Evolutionary conservation across 1,140 invertebrate genomes (phyloP), one percentile per base, ranked within the genome.

Genomic region (Adoxophyes honmai): DNA sequence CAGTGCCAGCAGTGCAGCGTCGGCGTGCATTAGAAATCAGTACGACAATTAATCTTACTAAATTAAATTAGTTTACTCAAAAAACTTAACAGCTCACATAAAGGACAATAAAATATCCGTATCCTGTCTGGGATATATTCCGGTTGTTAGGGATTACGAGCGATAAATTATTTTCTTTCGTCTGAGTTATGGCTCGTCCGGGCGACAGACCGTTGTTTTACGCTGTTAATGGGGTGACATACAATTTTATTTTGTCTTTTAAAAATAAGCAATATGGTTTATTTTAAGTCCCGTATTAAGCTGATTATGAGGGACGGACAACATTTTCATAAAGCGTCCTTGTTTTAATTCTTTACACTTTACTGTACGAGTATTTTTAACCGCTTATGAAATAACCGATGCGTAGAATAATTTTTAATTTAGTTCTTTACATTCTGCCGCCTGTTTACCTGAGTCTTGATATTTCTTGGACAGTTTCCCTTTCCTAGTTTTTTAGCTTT

Each of bases 101-200:
- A 64, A 66, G 44, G 61, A 35, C 55, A 60, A 55, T 73, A 68
- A 72, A 70, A 66, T 48, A 28, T 66, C 59, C 68, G 75, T 72
- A 81, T 84, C 81, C 79, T 77, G 81, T 59, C 63, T 58, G 38
- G 59, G 55, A 68, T 74, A 68, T 78, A 80, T 75, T 75, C 72
- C 61, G 38, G 70, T 75, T 77, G 75, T 71, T 68, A 58, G 39
- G 68, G 62, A 75, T 77, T 71, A 77, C 64, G 65, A 55, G 67
- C 59, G 64, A 60, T 86, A 78, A 85, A 81, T 81, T 82, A 82
- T 82, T 71, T 82, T 78, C 72, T 72, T 76, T 71, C 55, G 51
- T 56, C 56, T 80, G 75, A 81, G 60, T 81, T 80, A 84, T 73
- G 53, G 73, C 64, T 61, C 60, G 59, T 53, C 58, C 37, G 57